These are phyloP conservation scores for Oriolus oriolus DNA, from an alignment of 2,113 vertebrate species.

Conservation along the genomic window DNA sequence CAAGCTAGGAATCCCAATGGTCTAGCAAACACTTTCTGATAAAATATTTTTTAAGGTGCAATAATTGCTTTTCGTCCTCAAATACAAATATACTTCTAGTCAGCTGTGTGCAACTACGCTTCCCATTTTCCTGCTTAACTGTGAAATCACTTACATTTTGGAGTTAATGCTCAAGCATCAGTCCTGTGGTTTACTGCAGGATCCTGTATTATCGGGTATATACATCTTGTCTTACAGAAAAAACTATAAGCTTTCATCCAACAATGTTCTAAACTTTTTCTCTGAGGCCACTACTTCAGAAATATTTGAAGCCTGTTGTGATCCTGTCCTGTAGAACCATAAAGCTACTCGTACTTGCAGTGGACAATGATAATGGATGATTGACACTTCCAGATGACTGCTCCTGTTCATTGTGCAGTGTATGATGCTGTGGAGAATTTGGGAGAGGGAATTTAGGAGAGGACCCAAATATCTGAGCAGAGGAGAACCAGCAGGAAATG, in stretches of 20 bases:
- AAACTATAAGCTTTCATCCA: not conserved
- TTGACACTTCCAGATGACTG: not conserved
- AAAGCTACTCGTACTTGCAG: not conserved
- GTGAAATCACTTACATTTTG: not conserved
- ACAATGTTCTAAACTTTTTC: not conserved
- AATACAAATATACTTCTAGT: not conserved
- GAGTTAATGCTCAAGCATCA: not conserved
- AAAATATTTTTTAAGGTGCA: not conserved
- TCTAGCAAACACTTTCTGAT: not conserved
- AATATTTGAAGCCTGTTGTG: not conserved
- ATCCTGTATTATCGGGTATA: not conserved
- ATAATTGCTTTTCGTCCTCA: not conserved
- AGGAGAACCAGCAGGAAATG: not conserved
- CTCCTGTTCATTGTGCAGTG: fast-evolving
- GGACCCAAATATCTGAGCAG: not conserved
- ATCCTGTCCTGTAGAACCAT: not conserved
- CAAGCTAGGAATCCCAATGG: not conserved
- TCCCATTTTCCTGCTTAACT: not conserved
- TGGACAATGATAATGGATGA: not conserved
- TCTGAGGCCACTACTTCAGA: not conserved
- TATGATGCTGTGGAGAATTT: not conserved
- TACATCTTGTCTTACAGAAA: not conserved
- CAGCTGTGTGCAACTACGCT: not conserved
- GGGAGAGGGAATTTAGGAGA: not conserved
- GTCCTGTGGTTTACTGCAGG: not conserved